Evolutionary conservation across 2,113 vertebrate genomes (phyloP), one percentile per base, ranked within the genome.

Genomic region (Cyphomyrus discorhynchus): DNA sequence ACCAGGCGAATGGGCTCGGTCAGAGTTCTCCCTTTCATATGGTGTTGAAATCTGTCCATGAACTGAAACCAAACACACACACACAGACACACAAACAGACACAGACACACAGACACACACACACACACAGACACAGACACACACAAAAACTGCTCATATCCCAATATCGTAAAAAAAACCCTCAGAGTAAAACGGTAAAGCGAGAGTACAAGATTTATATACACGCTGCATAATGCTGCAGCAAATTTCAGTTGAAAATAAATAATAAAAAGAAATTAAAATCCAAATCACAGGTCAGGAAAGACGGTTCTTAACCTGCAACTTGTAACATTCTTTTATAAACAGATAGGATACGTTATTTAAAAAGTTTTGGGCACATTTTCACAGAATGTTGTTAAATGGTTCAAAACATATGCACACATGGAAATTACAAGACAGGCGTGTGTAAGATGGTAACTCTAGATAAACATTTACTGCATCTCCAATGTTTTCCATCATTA

Each of bases 1-100:
- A 99, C 97, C 94, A 99, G 97, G 95, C 97, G 96, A 93, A 99
- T 94, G 93, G 98, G 97, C 93, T 97, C 97, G 94, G 95, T 94
- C 95, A 98, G 96, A 92, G 95, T 93, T 94, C 97, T 96, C 94
- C 96, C 97, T 96, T 97, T 98, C 94, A 98, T 96, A 93, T 97
- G 93, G 93, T 92, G 94, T 91, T 94, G 96, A 97, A 98, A 98
- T 96, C 96, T 98, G 95, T 97, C 98, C 96, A 98, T 95, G 96
- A 99, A 99, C 98, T 99, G 94, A 97, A 97, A 96, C 94, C 92
- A 93, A 58, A 86, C 87, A 91, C 90, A 93, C 62, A 70, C 62
- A 70, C 62, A 31, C 91, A 92, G 42, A 17, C 8, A 70, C 88
- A 90, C 88, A 39, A 42, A 88, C 87, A 84, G 49, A 92, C 90